Conservation (phyloP, 2,888 invertebrate species). For the Dermolepida albohirtum region DNA sequence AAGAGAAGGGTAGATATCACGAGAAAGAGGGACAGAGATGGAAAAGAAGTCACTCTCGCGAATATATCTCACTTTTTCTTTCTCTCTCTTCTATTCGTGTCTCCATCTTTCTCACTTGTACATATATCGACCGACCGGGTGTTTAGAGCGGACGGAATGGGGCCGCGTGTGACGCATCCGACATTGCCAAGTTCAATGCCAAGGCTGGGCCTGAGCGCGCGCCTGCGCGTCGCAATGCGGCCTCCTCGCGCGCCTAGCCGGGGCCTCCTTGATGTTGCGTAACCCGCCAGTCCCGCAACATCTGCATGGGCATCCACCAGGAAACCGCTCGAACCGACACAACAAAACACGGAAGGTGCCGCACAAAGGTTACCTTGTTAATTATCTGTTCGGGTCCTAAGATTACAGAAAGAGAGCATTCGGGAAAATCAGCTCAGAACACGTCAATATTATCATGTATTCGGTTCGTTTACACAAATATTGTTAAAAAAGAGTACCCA, state of each 20-base stretch:
- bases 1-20: constrained; percentile 15
- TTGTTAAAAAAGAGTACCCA: no score
- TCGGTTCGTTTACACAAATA: no score
- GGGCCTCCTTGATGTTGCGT: constrained; percentile 59
- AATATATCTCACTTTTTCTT: constrained; percentile 8
- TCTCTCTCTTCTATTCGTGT: constrained; percentile 6
- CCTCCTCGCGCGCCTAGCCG: constrained; percentile 59
- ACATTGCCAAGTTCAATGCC: constrained; percentile 85
- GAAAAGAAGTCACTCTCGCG: constrained; percentile 21
- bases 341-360: constrained; percentile 27
- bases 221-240: constrained; percentile 73
- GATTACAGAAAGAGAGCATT: no score
- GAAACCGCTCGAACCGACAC: constrained; percentile 45
- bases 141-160: constrained; percentile 34
- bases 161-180: constrained; percentile 50
- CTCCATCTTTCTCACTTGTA: neutral
- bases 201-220: constrained; percentile 70
- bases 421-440: no score
- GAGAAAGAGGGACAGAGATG: constrained; percentile 10
- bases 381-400: no score
- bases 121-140: constrained; percentile 34
- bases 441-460: no score
- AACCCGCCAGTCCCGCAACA: constrained; percentile 58
- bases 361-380: constrained; percentile 1
- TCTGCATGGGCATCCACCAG: constrained; percentile 56